A percentile compares a stretch with the other conserved stretches of the same genome.
Conservation (phyloP, 2,888 invertebrate species). For the Pachycephus smyrnensis region DNA sequence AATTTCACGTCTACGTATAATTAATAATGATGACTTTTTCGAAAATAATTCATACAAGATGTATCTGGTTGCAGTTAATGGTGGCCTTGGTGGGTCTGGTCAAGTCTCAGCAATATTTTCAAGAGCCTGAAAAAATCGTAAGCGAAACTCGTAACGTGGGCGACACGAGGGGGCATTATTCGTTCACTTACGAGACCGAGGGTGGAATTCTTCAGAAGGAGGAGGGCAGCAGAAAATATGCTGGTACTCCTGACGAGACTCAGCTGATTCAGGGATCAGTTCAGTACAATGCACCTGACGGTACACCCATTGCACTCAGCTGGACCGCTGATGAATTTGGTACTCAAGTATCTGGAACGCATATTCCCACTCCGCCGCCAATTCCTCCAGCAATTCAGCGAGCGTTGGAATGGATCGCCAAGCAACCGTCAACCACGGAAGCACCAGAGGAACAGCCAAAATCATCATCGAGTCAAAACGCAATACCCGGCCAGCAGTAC, state of each 20-base stretch:
- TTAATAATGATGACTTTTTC: background rate
- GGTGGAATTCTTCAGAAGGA: constrained; percentile 62
- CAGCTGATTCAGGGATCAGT: constrained; percentile 64
- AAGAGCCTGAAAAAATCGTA: constrained; percentile 58
- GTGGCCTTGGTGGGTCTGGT: constrained; percentile 38
- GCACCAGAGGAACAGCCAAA: constrained; percentile 29
- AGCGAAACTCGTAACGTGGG: constrained; percentile 55
- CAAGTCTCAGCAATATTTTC: constrained; percentile 53
- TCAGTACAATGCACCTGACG: constrained; percentile 64
- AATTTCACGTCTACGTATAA: background rate
- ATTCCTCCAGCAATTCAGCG: constrained; percentile 61
- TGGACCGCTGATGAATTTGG: constrained; percentile 65
- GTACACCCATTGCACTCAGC: constrained; percentile 61
- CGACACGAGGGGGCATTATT: constrained; percentile 59
- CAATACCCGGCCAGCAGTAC: constrained; percentile 5
- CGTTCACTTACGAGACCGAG: constrained; percentile 61
- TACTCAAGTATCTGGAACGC: constrained; percentile 58
- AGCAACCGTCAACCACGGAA: constrained; percentile 61
- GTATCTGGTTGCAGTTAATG: constrained; percentile 43
- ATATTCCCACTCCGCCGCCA: constrained; percentile 62
- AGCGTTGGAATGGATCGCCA: constrained; percentile 63
- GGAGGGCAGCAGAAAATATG: constrained; percentile 59
- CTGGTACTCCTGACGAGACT: constrained; percentile 60
- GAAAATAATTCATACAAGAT: background rate
- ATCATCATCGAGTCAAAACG: background rate